phyloP scores from a whole-genome alignment of 1,140 invertebrate genomes.

The Melanaphis sacchari region DNA sequence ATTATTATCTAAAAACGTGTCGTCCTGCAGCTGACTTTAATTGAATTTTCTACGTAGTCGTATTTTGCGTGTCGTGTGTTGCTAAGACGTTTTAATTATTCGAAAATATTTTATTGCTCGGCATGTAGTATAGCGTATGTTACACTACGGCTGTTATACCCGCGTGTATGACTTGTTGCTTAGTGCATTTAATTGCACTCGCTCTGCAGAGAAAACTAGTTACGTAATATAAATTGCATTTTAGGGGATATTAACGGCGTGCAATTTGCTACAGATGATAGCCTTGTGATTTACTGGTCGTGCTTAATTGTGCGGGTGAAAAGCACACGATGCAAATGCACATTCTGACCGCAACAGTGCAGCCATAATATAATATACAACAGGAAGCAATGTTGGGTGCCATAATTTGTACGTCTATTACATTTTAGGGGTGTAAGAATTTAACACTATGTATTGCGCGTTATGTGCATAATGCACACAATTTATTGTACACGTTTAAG shows the following conservation, averaged over 20 bases:
- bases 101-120: background rate
- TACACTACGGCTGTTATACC: background rate
- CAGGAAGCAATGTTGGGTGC: background rate
- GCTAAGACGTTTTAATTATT: slow-evolving; percentile 29
- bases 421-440: background rate
- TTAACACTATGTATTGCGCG: background rate
- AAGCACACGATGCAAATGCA: slow-evolving; percentile 38
- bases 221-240: background rate
- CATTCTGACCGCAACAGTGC: slow-evolving; percentile 22
- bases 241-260: background rate
- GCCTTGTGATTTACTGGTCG: slow-evolving; percentile 24
- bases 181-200: background rate
- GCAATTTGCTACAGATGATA: slow-evolving; percentile 44
- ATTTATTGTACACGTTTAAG: background rate
- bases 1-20: background rate
- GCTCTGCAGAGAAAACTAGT: background rate
- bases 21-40: background rate
- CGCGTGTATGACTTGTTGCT: slow-evolving; percentile 22
- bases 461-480: slow-evolving; percentile 4
- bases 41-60: background rate
- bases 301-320: slow-evolving; percentile 17
- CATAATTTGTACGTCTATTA: background rate
- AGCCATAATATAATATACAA: background rate
- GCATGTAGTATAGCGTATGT: background rate
- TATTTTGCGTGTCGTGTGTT: background rate